A percentile compares a stretch with the other conserved stretches of the same genome.
Conservation (phyloP, 23 tunicate species). For the Aplidium turbinatum region DNA sequence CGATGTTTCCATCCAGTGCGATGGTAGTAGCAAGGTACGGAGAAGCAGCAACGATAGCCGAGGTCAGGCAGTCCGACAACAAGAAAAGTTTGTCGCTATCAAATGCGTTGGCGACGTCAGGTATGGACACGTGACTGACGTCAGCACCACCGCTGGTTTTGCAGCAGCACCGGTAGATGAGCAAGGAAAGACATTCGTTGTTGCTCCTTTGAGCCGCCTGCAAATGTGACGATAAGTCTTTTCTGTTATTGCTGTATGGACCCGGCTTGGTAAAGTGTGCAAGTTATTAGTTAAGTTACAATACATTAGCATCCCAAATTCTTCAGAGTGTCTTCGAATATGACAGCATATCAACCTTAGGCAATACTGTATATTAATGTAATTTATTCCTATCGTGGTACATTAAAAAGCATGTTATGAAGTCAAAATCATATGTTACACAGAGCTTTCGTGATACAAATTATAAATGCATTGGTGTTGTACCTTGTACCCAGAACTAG, state of each 20-base stretch:
- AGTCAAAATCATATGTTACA: no score
- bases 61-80: constrained; percentile 36
- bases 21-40: constrained; percentile 57
- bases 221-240: not conserved
- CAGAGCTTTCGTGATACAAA: no score
- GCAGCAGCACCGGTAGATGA: constrained; percentile 80
- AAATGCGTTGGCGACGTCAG: constrained; percentile 54
- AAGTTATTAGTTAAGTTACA: not conserved
- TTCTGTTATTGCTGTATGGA: no score
- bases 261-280: no score
- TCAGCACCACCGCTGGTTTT: constrained; percentile 69
- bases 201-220: constrained; percentile 63
- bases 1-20: constrained; percentile 65
- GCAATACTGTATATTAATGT: no score
- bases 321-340: no score
- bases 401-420: no score
- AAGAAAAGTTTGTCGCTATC: constrained; percentile 60
- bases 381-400: no score
- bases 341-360: no score
- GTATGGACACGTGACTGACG: constrained; percentile 43
- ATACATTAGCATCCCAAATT: no score
- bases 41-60: constrained; percentile 56
- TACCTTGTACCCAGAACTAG: no score
- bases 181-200: constrained; percentile 71
- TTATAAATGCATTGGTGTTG: no score